Base-by-base conservation (phyloP, 1,140 invertebrate genomes). In the Bombus vancouverensis region DNA sequence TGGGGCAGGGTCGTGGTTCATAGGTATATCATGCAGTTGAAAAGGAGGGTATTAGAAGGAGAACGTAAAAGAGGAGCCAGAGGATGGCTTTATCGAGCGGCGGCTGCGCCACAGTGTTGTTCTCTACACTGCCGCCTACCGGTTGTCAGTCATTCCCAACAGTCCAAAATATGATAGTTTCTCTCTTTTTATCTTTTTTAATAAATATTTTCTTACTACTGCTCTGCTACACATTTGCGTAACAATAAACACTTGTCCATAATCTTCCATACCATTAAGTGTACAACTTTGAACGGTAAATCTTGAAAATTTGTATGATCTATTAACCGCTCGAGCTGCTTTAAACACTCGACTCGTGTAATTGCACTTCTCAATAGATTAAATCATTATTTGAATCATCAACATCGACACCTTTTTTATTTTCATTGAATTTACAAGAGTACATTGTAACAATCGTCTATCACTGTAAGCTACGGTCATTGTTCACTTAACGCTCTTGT, bases 51-150 rank as follows among this genome's bases (percentile, higher is more conserved):
- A 83, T 42, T 39, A 71, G 68, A 79, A 73, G 57, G 39, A 68
- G 42, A 83, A 76, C 68, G 62, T 18, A 70, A 73, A 83, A 81
- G 59, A 81, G 68, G 77, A 68, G 75, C 18, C 83, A 62, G 86
- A 68, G 59, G 74, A 57, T 70, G 86, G 78, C 86, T 90, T 92
- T 94, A 94, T 94, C 92, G 93, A 94, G 93, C 94, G 93, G 93
- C 93, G 93, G 87, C 75, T 94, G 93, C 94, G 93, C 92, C 65
- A 13, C 47, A 80, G 77, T 28, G 85, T 76, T 82, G 73, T 81
- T 59, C 76, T 47, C 71, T 32, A 73, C 37, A 70, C 74, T 47
- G 80, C 44, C 73, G 79, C 15, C 77, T 76, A 34, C 8, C 53
- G 76, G 66, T n/a, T 70, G 32, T 6, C 53, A 59, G 39, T 77